Evolutionary conservation across 2,113 vertebrate genomes (phyloP), one percentile per base, ranked within the genome.

Genomic region (Myrmophylax atrothorax): DNA sequence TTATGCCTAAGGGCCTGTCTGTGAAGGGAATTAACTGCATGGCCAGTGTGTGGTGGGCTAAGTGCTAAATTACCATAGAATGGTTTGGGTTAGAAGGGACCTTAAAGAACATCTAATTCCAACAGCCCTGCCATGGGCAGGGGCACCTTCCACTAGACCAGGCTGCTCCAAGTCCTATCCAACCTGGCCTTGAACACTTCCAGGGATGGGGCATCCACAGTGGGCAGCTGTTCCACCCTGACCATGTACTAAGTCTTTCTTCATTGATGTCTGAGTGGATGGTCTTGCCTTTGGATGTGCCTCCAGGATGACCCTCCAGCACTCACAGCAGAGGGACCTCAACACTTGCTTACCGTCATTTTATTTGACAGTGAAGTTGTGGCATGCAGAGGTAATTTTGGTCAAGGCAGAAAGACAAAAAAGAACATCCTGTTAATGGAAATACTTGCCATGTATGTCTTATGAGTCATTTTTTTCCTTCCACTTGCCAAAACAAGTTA

Each of bases 401-500:
- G 37, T 87, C 28, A 56, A 77, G 75, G 50, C 31, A 94, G 72
- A 58, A 77, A 47, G 75, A 59, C 50, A 25, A 53, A 75, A 42
- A 91, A 28, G 62, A 63, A 12, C 6, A 10, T 37, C 24, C 7
- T 4, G 44, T 28, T 80, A 74, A 68, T 4, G 18, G 63, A 84
- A 92, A 31, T 86, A 40, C 15, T 89, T 95, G 76, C 64, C 64
- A 8, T 64, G 29, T 79, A 2, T 75, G n/a, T 82, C 52, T 63
- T n/a, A 24, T 13, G 75, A 95, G 68, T 90, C 4, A 44, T 60
- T 66, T 89, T 79, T 63, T 78, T 94, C 20, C 46, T 79, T 74
- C 50, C 23, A 5, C 77, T 77, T 87, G 87, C 59, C 87, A 77
- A 89, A 96, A 80, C 72, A 86, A 87, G 64, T 93, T 93, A 91